Percentiles rank a stretch among this genome's conserved stretches.
Conservation (phyloP, 2,888 invertebrate species). For the Drosophila formosana region DNA sequence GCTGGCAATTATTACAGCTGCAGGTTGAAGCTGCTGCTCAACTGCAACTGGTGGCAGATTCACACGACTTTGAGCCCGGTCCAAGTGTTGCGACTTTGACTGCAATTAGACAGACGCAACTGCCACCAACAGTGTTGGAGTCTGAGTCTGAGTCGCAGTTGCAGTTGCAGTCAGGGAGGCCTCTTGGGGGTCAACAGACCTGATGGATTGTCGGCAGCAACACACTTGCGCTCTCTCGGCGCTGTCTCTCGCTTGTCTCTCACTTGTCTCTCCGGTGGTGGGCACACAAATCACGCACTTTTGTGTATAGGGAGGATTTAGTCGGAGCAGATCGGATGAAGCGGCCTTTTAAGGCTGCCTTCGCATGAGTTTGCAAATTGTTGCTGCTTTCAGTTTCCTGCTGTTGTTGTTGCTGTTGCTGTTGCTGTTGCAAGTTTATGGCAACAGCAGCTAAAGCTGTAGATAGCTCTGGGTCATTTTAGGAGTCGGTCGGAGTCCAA, state of each 20-base stretch:
- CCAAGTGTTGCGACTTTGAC: constrained; percentile 61
- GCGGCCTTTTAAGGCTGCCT: constrained; percentile 76
- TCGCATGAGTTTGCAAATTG: constrained; percentile 78
- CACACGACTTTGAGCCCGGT: constrained; percentile 54
- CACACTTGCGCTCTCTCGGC: constrained; percentile 25
- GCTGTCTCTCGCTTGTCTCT: constrained; percentile 36
- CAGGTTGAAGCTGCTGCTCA: constrained; percentile 18
- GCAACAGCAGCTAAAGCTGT: constrained; percentile 44
- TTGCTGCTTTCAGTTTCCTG: constrained; percentile 41
- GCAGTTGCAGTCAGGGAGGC: constrained; percentile 4
- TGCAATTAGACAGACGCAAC: constrained; percentile 74
- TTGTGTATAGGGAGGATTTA: constrained; percentile 33
- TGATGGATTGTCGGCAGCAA: constrained; percentile 67
- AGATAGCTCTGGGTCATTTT: constrained; percentile 79
- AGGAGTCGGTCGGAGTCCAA: constrained; percentile 70
- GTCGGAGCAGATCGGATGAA: constrained; percentile 43
- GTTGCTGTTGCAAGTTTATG: constrained; percentile 73
- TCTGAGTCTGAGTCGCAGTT: neutral
- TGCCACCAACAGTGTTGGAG: constrained; percentile 48
- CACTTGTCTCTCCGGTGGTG: constrained; percentile 24
- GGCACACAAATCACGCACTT: constrained; percentile 71
- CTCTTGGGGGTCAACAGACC: constrained; percentile 71
- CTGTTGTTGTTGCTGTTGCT: constrained; percentile 48
- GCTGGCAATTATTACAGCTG: constrained; percentile 67
- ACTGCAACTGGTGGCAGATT: constrained; percentile 60